Base-by-base conservation (phyloP, 2,113 vertebrate species). In the Oncorhynchus kisutch region DNA sequence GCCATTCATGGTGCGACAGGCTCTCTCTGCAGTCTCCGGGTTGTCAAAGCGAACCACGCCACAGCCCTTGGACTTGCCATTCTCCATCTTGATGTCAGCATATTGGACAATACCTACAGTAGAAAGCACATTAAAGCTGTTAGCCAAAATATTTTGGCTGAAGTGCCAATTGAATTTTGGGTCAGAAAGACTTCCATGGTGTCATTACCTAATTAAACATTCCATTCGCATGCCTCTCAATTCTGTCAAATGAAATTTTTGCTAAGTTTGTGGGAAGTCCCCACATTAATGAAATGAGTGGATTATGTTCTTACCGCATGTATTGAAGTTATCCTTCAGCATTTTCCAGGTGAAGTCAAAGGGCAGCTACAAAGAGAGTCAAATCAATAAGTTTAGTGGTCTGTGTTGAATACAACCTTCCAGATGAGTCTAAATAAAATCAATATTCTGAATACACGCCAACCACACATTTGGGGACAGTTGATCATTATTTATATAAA, bases 291-390 rank as follows among this genome's bases (percentile, higher is more conserved):
- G 9, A 11, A 39, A 20, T n/a, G 2, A 31, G 67, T 22, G 9
- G 1, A 68, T 6, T 5, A 8, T 20, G 4, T 5, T 91, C 94
- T 95, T 91, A 99, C 97, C 97, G 57, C 96, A 99, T 68, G 97
- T 93, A 34, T 96, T 98, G 88, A 99, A 99, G 82, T 96, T 97
- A 86, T 99, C 98, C 90, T 99, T 99, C 83, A 99, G 92, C 95
- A 97, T 98, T 91, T 99, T 98, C 97, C 97, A 99, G 77, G 95
- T 97, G 84, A 98, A 98, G 85, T 99, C 98, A 93, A 99, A 99
- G 64, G 97, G 96, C 75, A 99, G 94, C 97, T 99, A 90, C 75
- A 85, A 84, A 80, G 75, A 51, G 4, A 24, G 5, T 2, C 12
- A 68, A 29, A 54, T 39, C 31, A 34, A 48, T 34, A 14, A n/a